Conservation (phyloP, 1,140 invertebrate species). For the Hylaeus anthracinus region DNA sequence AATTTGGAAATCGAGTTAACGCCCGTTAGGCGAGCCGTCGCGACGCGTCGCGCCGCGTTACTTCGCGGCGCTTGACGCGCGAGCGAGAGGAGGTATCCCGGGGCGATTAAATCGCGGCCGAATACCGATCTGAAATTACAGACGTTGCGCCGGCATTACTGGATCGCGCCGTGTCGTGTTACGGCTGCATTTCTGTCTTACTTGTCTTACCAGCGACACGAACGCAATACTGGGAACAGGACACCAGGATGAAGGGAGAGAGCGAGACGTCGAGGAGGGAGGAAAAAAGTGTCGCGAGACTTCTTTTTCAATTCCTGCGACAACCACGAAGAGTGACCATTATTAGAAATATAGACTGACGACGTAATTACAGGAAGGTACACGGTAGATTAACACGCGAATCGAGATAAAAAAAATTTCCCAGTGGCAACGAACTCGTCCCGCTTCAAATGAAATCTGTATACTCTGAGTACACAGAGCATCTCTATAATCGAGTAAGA, state of each 20-base stretch:
- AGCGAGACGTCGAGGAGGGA: background rate
- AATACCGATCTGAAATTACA: constrained; percentile 79
- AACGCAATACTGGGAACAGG: constrained; percentile 66
- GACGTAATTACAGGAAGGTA: too few relatives aligned
- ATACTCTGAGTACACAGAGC: too few relatives aligned
- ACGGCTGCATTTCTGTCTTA: constrained; percentile 70
- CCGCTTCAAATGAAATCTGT: too few relatives aligned
- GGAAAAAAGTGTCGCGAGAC: background rate
- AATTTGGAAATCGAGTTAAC: constrained; percentile 51
- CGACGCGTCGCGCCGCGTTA: constrained; percentile 23
- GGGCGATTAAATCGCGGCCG: constrained; percentile 72
- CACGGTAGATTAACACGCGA: too few relatives aligned
- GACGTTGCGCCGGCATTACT: constrained; percentile 68
- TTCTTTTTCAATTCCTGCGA: constrained; percentile 43
- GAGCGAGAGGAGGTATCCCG: constrained; percentile 45
- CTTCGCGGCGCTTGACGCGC: constrained; percentile 22
- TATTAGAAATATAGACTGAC: too few relatives aligned
- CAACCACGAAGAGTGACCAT: background rate
- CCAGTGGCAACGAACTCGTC: too few relatives aligned
- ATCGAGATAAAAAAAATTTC: too few relatives aligned
- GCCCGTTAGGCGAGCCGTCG: constrained; percentile 13
- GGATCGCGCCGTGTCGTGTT: constrained; percentile 73
- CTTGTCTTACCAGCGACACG: constrained; percentile 68
- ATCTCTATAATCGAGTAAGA: too few relatives aligned
- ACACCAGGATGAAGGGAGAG: constrained; percentile 47